Evolutionary conservation across 2,797 vertebrate species (phyloP), one percentile per base, ranked within the genome.

Genomic region (Chrysolophus pictus): DNA sequence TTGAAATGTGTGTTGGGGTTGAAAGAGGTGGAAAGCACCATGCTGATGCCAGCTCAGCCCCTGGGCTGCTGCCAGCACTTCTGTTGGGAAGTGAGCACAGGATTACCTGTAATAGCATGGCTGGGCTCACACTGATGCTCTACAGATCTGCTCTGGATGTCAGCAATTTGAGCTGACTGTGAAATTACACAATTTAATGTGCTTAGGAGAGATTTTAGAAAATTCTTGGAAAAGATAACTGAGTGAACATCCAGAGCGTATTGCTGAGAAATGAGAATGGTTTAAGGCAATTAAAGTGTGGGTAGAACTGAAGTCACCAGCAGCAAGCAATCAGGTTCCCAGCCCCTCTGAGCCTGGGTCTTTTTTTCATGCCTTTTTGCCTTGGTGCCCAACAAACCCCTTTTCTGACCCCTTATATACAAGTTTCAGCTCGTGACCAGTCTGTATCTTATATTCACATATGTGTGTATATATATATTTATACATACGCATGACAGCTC

Each of bases 381-480:
- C 28, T 37, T 26, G 17, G 17, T 14, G 37, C 24, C 60, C 39
- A 41, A 41, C 60, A 63, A 29, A 63, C 37, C 17, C 2, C 12
- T 21, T 21, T 41, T 41, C 60, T 41, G 26, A 41, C 37, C 60
- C 14, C 26, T 41, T 63, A 29, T 6, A 21, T 17, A 39, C 55
- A 39, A 29, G 60, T 62, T 41, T 29, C 35, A 39, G 60, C 11
- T 41, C 37, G 39, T 37, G 18, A 8, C 60, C 26, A 29, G 26
- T 41, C 39, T 14, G 62, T 42, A 31, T 42, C 28, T 14, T 21
- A 22, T 12, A 42, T 64, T 21, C 39, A 31, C 18, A 19, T 6
- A 3, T 13, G 12, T 28, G 28, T 28, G 18, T 24, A 4, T 13
- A 1, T 2, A 2, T 18, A 12, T 5, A 10, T 4, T 7, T 39